Evolutionary conservation across 2,113 vertebrate species (phyloP), one percentile per base, ranked within the genome.

Genomic region (Ageneiosus marmoratus): DNA sequence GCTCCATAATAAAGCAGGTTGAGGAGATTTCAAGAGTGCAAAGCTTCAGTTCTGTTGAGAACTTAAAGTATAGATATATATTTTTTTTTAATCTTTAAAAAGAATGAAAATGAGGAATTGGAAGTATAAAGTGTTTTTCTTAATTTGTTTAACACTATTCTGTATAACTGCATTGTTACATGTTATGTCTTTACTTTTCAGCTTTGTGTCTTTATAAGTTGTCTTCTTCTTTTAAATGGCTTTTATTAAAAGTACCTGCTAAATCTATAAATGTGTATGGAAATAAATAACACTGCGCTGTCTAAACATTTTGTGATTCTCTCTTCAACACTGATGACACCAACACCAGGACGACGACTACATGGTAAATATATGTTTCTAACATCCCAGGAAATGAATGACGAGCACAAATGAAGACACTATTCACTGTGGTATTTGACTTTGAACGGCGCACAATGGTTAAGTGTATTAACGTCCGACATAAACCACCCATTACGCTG

Each of bases 401-500:
- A 82, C 46, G 50, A 60, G 56, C 37, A 60, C 80, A 12, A 41
- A 82, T 82, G 69, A 82, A 60, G 70, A 79, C 80, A 83, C 74
- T 82, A 41, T 77, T 58, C 51, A 20, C 20, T 18, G 80, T 29
- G 80, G 37, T 41, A 48, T 62, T 75, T 74, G 50, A 53, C 70
- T 84, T 73, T 27, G 55, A 86, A 74, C 62, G 29, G 55, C 29
- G 34, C 63, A 74, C 82, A 77, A 70, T 73, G n/a, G 83, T 81
- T 72, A 82, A 80, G 46, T 63, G 60, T 75, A 83, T 75, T 76
- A 55, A 67, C 58, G 65, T 86, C 87, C 85, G 8, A 41, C 70
- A 85, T 82, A 88, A 89, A 90, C 84, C 76, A 82, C 86, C 89
- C 86, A 92, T 94, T 92, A 91, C 82, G 80, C 86, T 85, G 87